Base-by-base conservation (phyloP, 2,113 vertebrate species). In the Embiotoca jacksoni region DNA sequence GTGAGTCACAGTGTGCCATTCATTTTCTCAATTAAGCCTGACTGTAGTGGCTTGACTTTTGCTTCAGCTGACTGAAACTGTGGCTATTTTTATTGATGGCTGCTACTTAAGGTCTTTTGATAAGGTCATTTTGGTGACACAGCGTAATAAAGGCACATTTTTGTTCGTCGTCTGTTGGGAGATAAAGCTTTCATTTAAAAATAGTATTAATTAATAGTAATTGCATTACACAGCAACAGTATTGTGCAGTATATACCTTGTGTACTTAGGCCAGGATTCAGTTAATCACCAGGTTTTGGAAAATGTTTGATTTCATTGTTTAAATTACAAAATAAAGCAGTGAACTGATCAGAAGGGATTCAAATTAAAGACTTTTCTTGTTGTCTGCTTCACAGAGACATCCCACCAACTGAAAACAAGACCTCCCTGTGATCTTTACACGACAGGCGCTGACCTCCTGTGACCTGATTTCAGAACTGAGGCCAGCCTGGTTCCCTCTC, bases 321-420 rank as follows among this genome's bases (percentile, higher is more conserved):
- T n/a, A 5, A 23, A 14, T 35, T 41, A 58, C 13, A 1, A 41
- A 31, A 15, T 46, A 6, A n/a, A 64, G 11, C 9, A 31, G 35
- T 55, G 13, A 3, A 63, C 7, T 62, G 33, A 76, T 50, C 62
- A 15, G 50, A 46, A 55, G 65, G 3, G 2, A 72, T 23, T 23
- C 23, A 23, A 23, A 23, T 23, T 23, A 50, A 36, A 47, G 70
- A 3, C 9, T 80, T 4, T 81, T 80, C 4, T 81, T 79, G 10
- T 83, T 88, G 10, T 87, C 31, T 52, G 23, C 23, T 83, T 78
- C 35, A 83, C 82, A 92, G 91, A 77, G 47, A 71, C 15, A 1
- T 46, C 56, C n/a, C 33, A 0, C 39, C 57, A 71, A 62, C 32
- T 66, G 73, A 69, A 53, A 84, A 76, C 56, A 75, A 82, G 54